Evolutionary conservation across 2,888 invertebrate species (phyloP).

Genomic region (Congeria kusceri): DNA sequence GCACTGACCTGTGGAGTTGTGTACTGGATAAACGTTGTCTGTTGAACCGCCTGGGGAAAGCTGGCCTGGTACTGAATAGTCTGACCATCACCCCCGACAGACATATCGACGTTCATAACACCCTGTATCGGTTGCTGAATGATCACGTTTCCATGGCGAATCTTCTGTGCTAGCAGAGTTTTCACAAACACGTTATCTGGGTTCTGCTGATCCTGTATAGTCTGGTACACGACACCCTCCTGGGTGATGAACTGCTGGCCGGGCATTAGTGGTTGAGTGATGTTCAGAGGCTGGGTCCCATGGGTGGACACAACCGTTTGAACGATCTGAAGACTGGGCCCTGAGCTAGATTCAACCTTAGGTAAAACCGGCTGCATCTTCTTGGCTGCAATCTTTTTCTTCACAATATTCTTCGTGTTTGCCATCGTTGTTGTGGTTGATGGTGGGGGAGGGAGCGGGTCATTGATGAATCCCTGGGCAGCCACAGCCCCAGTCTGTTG

Average conservation of each 20-base stretch:
- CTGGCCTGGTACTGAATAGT: slow-evolving; percentile 54
- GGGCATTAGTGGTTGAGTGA: slow-evolving; percentile 87
- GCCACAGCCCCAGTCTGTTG: slow-evolving; percentile 19
- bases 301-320: slow-evolving; percentile 77
- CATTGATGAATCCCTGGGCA: slow-evolving; percentile 43
- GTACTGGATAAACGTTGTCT: slow-evolving; percentile 62
- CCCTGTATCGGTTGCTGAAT: slow-evolving; percentile 56
- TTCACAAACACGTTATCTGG: slow-evolving; percentile 93
- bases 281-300: slow-evolving; percentile 10
- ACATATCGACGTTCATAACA: slow-evolving; percentile 48
- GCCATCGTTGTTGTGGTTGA: slow-evolving; percentile 18
- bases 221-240: slow-evolving; percentile 55
- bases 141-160: slow-evolving; percentile 65
- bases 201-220: slow-evolving; percentile 54
- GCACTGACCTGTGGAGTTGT: slow-evolving; percentile 28
- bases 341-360: slow-evolving; percentile 40
- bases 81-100: slow-evolving; percentile 46
- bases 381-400: slow-evolving; percentile 42
- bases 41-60: slow-evolving; percentile 47
- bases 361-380: slow-evolving; percentile 59
- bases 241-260: slow-evolving; percentile 56
- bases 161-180: slow-evolving; percentile 96
- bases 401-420: slow-evolving; percentile 32
- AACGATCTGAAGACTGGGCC: slow-evolving; percentile 37
- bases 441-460: slow-evolving; percentile 8